phyloP scores from a whole-genome alignment of 2,797 vertebrate species.

The Hydrolagus colliei region DNA sequence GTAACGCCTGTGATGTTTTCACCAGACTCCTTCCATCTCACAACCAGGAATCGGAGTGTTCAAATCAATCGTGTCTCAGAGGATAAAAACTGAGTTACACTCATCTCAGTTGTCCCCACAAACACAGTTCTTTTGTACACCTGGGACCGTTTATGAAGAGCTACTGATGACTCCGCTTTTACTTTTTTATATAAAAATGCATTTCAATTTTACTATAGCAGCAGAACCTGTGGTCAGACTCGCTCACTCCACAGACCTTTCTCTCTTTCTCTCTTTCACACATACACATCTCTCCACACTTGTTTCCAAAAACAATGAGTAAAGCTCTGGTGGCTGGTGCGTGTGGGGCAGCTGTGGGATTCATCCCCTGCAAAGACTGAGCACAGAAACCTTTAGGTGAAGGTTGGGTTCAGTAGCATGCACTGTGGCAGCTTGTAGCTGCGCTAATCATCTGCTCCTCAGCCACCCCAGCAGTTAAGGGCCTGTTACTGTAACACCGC shows the following conservation, averaged over 20 bases:
- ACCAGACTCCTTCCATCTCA: not conserved
- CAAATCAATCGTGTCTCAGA: not conserved
- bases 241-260: not conserved
- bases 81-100: slow-evolving; percentile 20
- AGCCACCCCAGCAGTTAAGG: too few relatives aligned
- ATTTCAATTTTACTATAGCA: slow-evolving; percentile 14
- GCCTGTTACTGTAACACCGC: too few relatives aligned
- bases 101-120: not conserved
- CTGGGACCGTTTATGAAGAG: not conserved
- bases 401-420: too few relatives aligned
- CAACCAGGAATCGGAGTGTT: slow-evolving; percentile 13
- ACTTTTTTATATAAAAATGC: too few relatives aligned
- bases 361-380: not conserved
- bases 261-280: not conserved
- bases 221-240: not conserved
- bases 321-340: not conserved
- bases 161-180: not conserved
- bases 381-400: not conserved
- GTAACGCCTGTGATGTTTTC: not conserved
- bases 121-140: slow-evolving; percentile 14
- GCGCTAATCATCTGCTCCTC: too few relatives aligned
- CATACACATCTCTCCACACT: not conserved
- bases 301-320: not conserved
- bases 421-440: too few relatives aligned
- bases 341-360: too few relatives aligned